phyloP scores from a whole-genome alignment of 2,888 invertebrate species.

The Hydrotaea diabolus region DNA sequence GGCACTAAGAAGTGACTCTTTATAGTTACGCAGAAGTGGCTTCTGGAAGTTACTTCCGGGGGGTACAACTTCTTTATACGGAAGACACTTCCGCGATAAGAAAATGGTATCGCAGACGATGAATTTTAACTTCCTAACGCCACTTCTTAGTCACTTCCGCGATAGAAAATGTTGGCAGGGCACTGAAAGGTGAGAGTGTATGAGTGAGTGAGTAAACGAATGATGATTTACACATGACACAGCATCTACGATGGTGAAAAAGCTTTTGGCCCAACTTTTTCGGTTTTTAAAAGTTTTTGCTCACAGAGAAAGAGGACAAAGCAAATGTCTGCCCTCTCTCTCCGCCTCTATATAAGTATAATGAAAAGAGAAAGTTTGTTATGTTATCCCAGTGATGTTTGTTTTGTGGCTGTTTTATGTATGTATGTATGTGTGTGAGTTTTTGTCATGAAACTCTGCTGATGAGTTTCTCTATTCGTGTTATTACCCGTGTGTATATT shows the following conservation, averaged over 20 bases:
- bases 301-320: neutral
- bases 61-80: no score
- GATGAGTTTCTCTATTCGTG: slow-evolving; percentile 11
- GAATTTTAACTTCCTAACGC: no score
- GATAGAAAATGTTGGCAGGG: no score
- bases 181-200: neutral
- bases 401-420: neutral
- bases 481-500: slow-evolving; percentile 51
- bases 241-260: neutral
- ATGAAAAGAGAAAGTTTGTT: neutral
- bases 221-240: neutral
- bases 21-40: no score
- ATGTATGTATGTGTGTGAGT: neutral
- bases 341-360: neutral
- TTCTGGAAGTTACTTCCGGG: no score
- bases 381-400: neutral
- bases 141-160: no score
- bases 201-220: neutral
- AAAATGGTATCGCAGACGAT: no score
- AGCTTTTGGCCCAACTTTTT: neutral
- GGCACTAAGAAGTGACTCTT: no score
- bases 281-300: neutral
- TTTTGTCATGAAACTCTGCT: neutral
- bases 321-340: neutral
- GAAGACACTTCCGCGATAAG: no score